A percentile compares a stretch with the other conserved stretches of the same genome.
Conservation (phyloP, 2,888 invertebrate genomes). For the Melinaea marsaeus region DNA sequence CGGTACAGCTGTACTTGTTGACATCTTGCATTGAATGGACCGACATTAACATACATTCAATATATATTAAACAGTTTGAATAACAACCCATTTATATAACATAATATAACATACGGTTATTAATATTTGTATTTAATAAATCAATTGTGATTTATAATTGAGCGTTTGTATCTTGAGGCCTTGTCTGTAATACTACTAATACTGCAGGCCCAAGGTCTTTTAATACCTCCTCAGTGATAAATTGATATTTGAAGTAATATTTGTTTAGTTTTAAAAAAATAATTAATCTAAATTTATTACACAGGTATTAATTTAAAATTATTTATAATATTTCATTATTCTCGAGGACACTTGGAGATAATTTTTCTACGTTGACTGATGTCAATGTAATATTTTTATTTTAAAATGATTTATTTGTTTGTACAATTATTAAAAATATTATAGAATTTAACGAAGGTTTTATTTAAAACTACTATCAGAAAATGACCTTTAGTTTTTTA, state of each 20-base stretch:
- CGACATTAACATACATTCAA: constrained; percentile 55
- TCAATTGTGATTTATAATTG: constrained; percentile 20
- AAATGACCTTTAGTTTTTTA: too few relatives aligned
- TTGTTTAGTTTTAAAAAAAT: not conserved
- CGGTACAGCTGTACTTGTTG: constrained; percentile 55
- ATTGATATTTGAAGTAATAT: not conserved
- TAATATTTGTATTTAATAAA: constrained; percentile 27
- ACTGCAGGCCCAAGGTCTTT: constrained; percentile 7
- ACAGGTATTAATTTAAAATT: too few relatives aligned
- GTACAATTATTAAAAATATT: too few relatives aligned
- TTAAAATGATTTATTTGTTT: too few relatives aligned
- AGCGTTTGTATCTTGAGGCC: constrained; percentile 18
- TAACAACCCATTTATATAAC: constrained; percentile 30
- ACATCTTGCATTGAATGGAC: constrained; percentile 60
- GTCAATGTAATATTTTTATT: too few relatives aligned
- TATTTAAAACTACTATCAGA: too few relatives aligned
- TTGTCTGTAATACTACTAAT: constrained; percentile 18
- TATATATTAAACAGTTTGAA: constrained; percentile 34
- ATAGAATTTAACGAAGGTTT: too few relatives aligned
- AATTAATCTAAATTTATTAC: too few relatives aligned
- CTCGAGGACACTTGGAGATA: too few relatives aligned
- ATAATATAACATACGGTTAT: constrained; percentile 18
- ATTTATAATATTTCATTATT: too few relatives aligned
- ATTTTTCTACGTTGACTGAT: too few relatives aligned
- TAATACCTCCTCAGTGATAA: not conserved